Conservation (phyloP, 2,113 vertebrate species). For the Struthidea cinerea region DNA sequence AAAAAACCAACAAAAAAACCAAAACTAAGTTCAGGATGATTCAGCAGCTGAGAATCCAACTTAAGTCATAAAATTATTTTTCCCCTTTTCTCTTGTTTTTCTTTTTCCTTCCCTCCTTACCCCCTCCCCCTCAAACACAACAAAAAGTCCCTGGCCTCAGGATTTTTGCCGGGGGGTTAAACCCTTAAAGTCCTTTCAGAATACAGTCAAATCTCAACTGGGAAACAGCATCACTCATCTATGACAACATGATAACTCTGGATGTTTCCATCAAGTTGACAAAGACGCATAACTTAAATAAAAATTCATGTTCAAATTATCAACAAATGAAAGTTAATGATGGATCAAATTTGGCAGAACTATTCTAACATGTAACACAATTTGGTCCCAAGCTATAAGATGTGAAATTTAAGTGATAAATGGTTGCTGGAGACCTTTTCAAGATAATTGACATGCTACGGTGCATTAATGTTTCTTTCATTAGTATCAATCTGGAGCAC, state of each 20-base stretch:
- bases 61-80: neutral
- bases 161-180: neutral
- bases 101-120: neutral
- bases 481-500: constrained; percentile 18
- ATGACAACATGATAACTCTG: neutral
- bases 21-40: neutral
- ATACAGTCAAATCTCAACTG: neutral
- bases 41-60: neutral
- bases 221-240: neutral
- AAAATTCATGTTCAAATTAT: constrained; percentile 54
- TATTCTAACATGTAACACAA: neutral
- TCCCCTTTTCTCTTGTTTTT: neutral
- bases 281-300: constrained; percentile 26
- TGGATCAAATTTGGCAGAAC: constrained; percentile 47
- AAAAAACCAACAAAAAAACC: neutral
- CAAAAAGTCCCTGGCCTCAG: neutral
- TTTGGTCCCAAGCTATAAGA: neutral
- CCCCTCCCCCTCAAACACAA: neutral
- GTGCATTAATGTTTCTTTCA: constrained; percentile 55
- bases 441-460: constrained; percentile 49
- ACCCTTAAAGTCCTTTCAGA: neutral
- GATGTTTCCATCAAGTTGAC: constrained; percentile 37
- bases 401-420: neutral
- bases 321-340: constrained; percentile 64
- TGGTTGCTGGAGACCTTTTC: neutral